A percentile compares a stretch with the other conserved stretches of the same genome.
These are phyloP conservation scores for Caiman crocodilus DNA, from an alignment of 2,797 vertebrate genomes.

Conservation along the genomic window DNA sequence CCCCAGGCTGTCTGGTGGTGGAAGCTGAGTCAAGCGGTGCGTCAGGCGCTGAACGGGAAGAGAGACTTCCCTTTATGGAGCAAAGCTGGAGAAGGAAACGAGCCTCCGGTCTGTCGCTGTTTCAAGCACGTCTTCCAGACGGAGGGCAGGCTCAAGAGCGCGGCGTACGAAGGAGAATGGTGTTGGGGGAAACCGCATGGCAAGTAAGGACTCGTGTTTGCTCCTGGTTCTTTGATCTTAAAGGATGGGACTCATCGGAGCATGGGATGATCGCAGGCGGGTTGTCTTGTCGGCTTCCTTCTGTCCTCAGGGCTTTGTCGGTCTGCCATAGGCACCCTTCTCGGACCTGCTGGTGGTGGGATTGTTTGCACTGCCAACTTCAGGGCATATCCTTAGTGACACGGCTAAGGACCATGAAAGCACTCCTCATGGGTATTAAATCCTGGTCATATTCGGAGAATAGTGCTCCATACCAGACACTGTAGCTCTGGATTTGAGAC, in stretches of 20 bases:
- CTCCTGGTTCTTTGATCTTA: neutral
- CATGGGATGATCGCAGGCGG: neutral
- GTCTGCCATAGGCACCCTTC: fast-evolving
- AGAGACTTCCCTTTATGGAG: slow-evolving; percentile 80
- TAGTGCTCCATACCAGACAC: too few relatives aligned
- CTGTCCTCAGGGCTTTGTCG: neutral
- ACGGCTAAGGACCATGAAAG: neutral
- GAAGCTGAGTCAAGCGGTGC: slow-evolving; percentile 79
- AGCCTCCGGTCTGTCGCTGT: slow-evolving; percentile 55
- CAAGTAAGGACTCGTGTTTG: slow-evolving; percentile 72
- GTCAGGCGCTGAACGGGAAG: slow-evolving; percentile 77
- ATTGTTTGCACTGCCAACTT: neutral
- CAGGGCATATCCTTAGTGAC: neutral
- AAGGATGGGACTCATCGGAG: neutral
- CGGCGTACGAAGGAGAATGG: slow-evolving; percentile 82
- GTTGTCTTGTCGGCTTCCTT: neutral
- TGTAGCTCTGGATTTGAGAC: too few relatives aligned
- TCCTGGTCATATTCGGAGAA: too few relatives aligned
- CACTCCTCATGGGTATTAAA: fast-evolving
- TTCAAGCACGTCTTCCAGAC: slow-evolving; percentile 68
- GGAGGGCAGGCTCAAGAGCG: slow-evolving; percentile 71
- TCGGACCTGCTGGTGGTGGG: neutral
- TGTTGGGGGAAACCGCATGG: slow-evolving; percentile 78
- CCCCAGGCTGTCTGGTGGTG: slow-evolving; percentile 79
- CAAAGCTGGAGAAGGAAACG: neutral